Percentiles rank a stretch among this genome's conserved stretches.
Conservation (phyloP, 2,113 vertebrate genomes). For the Prinia subflava region DNA sequence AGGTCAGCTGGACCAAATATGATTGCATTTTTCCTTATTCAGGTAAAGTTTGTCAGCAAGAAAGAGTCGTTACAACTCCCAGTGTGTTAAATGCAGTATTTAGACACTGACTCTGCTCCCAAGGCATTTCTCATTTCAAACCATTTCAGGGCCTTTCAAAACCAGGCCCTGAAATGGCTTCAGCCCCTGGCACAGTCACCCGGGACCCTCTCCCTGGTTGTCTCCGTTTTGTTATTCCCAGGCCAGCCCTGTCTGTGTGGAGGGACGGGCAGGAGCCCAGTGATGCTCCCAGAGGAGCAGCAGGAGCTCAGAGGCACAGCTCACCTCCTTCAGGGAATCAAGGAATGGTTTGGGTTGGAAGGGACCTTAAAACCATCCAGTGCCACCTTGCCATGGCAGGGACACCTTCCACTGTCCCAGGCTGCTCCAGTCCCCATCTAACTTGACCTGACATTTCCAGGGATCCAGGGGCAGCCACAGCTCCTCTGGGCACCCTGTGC, state of each 20-base stretch:
- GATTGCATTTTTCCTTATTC: neutral
- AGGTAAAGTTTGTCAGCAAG: neutral
- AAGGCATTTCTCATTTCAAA: neutral
- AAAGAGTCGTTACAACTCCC: neutral
- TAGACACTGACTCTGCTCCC: neutral
- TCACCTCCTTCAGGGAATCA: neutral
- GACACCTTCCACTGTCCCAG: neutral
- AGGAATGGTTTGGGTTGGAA: neutral
- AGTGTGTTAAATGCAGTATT: accelerated
- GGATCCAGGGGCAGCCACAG: neutral
- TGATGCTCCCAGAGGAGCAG: neutral
- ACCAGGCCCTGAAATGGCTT: neutral
- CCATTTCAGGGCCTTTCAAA: neutral
- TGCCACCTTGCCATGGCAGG: neutral
- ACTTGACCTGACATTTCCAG: accelerated
- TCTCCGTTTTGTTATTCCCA: accelerated
- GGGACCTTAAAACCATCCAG: accelerated
- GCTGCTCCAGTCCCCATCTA: accelerated
- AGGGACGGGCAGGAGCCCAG: accelerated
- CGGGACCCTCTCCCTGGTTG: neutral
- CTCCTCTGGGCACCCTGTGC: neutral
- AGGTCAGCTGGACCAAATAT: neutral
- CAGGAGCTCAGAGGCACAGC: neutral
- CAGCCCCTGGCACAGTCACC: accelerated
- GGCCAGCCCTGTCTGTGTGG: accelerated